phyloP scores from a whole-genome alignment of 2,888 invertebrate species.

The Leucoma salicis region DNA sequence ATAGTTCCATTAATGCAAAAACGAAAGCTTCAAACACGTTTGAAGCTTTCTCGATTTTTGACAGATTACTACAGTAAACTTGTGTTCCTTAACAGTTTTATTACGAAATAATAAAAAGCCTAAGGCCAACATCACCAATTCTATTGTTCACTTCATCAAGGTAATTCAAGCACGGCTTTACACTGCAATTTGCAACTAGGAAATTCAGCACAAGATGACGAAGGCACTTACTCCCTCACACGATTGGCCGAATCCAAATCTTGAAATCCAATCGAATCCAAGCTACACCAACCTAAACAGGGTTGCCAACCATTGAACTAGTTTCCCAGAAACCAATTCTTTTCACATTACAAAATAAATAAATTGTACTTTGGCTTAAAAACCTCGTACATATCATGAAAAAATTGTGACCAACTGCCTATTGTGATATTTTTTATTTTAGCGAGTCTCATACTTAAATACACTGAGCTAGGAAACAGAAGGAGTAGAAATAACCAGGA shows the following conservation, averaged over 20 bases:
- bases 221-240: constrained; percentile 40
- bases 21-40: constrained; percentile 97
- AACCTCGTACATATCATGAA: no score
- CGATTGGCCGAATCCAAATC: neutral
- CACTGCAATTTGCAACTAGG: constrained; percentile 44
- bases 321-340: no score
- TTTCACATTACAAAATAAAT: no score
- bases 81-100: constrained; percentile 70
- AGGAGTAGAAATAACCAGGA: no score
- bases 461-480: no score
- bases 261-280: no score
- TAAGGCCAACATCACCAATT: constrained; percentile 79
- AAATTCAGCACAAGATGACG: constrained; percentile 61
- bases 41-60: constrained; percentile 94
- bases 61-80: constrained; percentile 83
- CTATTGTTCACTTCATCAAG: constrained; percentile 68
- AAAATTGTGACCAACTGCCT: no score
- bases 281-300: no score
- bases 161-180: constrained; percentile 60
- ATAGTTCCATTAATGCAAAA: constrained; percentile 96
- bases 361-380: no score
- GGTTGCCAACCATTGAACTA: no score
- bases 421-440: no score
- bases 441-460: no score
- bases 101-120: constrained; percentile 67